Percentiles rank a stretch among this genome's conserved stretches.
These are phyloP conservation scores for Criorhina ranunculi DNA, from an alignment of 2,888 invertebrate genomes.

Conservation along the genomic window DNA sequence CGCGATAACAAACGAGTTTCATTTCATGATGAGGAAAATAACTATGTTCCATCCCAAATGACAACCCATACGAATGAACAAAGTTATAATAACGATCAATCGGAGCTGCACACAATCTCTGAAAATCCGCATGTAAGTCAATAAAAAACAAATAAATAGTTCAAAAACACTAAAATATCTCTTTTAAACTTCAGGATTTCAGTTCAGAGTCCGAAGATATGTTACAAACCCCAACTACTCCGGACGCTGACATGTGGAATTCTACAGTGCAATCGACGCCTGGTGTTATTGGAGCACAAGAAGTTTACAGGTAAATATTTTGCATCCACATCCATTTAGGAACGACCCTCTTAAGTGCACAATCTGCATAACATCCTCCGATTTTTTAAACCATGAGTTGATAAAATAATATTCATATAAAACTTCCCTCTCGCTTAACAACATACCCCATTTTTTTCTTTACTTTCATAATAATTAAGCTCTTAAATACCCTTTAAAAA, in stretches of 20 bases:
- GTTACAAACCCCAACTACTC: conserved; percentile 91
- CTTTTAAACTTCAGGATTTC: conserved; percentile 85
- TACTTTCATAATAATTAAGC: no score
- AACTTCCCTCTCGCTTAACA: no score
- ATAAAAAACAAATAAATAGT: conserved; percentile 22
- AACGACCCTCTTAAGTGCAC: no score
- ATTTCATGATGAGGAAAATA: conserved; percentile 88
- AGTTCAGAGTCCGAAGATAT: conserved; percentile 92
- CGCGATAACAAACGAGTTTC: conserved; percentile 88
- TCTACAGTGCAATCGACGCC: conserved; percentile 89
- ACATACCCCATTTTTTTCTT: no score
- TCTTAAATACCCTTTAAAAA: no score
- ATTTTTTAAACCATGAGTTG: no score
- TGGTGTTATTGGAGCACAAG: conserved; percentile 98
- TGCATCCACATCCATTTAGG: no score
- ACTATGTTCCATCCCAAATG: conserved; percentile 80
- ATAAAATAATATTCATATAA: no score
- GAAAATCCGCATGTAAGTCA: conserved; percentile 93
- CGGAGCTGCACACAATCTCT: conserved; percentile 85
- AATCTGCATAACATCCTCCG: no score
- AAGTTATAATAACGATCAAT: conserved; percentile 82
- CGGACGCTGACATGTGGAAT: conserved; percentile 85
- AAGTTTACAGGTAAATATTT: conserved; percentile 92
- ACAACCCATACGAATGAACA: conserved; percentile 76
- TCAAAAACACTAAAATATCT: conserved; percentile 21